Conservation (phyloP, 2,797 vertebrate genomes). For the Threskiornis aethiopicus region DNA sequence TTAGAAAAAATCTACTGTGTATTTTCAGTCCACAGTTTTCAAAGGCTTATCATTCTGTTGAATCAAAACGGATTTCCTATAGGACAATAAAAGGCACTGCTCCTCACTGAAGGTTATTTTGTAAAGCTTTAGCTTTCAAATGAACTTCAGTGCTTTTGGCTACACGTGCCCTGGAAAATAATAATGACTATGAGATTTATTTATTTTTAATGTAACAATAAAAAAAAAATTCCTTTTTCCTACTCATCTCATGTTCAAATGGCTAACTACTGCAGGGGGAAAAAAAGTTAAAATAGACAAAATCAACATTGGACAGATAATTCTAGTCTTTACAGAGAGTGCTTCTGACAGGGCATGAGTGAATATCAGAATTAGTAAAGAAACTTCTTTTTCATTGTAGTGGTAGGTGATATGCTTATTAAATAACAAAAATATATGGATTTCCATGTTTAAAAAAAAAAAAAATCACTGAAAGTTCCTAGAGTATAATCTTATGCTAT, state of each 20-base stretch:
- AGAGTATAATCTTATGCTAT: not conserved
- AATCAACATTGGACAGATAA: not conserved
- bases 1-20: constrained; percentile 1
- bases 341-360: not conserved
- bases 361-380: not conserved
- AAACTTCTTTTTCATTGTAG: not conserved
- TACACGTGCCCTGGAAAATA: not conserved
- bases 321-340: not conserved
- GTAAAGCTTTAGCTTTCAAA: constrained; percentile 6
- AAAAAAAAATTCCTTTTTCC: not conserved
- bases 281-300: not conserved
- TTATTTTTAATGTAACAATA: not conserved
- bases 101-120: constrained; percentile 15
- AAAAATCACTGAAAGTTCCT: not conserved
- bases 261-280: not conserved
- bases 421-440: not conserved
- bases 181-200: not conserved
- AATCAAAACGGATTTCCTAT: constrained; percentile 6
- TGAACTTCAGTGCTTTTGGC: not conserved
- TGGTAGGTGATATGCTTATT: not conserved
- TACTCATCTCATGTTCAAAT: not conserved
- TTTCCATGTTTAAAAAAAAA: not conserved
- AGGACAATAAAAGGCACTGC: not conserved
- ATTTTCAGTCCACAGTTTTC: constrained; percentile 13
- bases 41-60: constrained; percentile 33